A percentile compares a stretch with the other conserved stretches of the same genome.
Conservation (phyloP, 1,140 invertebrate species). For the Drosophila mojavensis region DNA sequence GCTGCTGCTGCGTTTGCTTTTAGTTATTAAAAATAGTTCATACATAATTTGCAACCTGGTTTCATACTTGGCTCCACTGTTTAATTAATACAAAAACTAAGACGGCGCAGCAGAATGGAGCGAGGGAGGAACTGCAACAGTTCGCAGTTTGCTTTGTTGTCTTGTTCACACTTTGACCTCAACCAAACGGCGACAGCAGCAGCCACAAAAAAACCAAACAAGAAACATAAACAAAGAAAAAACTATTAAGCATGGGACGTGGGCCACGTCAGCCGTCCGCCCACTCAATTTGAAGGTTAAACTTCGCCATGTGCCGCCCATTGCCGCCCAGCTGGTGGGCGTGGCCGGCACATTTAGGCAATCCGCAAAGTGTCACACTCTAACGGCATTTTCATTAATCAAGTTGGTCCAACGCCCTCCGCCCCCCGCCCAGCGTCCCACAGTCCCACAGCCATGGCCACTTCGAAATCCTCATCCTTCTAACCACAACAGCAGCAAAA, state of each 20-base stretch:
- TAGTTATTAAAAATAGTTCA: slow-evolving; percentile 51
- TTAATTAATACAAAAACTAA: slow-evolving; percentile 30
- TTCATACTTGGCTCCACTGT: slow-evolving; percentile 22
- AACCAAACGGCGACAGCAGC: not conserved
- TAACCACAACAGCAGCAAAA: slow-evolving; percentile 35
- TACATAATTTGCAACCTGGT: slow-evolving; percentile 12
- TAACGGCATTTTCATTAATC: slow-evolving; percentile 80
- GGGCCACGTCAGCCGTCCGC: slow-evolving; percentile 16
- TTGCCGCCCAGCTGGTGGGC: slow-evolving; percentile 38
- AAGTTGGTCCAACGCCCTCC: slow-evolving; percentile 32
- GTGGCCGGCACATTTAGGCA: slow-evolving; percentile 59
- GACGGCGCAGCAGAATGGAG: no score
- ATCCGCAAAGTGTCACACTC: slow-evolving; percentile 76
- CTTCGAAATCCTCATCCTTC: not conserved
- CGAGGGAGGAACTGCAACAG: slow-evolving; percentile 5
- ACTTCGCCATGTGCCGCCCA: not conserved
- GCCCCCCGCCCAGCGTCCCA: no score
- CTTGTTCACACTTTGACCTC: slow-evolving; percentile 42
- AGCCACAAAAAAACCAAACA: not conserved
- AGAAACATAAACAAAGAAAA: no score
- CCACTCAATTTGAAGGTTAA: slow-evolving; percentile 48
- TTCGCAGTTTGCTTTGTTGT: slow-evolving; percentile 43
- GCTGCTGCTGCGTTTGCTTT: not conserved
- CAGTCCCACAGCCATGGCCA: slow-evolving; percentile 16
- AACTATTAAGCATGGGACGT: not conserved